phyloP scores from a whole-genome alignment of 2,888 invertebrate genomes.

The Steromphala cineraria region DNA sequence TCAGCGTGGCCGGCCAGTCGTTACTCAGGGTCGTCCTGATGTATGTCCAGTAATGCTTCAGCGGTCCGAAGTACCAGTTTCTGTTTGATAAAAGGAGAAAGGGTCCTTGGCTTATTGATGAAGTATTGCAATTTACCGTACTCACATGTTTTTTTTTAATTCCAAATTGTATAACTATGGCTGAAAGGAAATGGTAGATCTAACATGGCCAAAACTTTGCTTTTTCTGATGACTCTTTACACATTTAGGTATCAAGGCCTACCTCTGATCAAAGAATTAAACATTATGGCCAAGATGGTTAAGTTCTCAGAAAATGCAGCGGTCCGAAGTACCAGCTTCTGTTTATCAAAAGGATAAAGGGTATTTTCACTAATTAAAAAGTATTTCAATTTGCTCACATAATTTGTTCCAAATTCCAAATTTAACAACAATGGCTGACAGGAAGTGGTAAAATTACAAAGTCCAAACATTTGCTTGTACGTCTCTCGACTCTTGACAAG shows the following conservation, averaged over 20 bases:
- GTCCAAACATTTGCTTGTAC: no score
- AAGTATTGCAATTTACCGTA: no score
- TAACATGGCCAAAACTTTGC: no score
- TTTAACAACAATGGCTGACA: no score
- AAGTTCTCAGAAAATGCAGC: not conserved
- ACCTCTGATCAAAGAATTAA: not conserved
- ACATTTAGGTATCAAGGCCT: not conserved
- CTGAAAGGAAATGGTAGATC: no score
- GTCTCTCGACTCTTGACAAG: not conserved
- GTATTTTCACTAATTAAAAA: no score
- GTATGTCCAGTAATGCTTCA: constrained; percentile 86
- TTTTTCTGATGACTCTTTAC: not conserved
- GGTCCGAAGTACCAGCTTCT: constrained; percentile 91
- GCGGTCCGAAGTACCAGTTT: constrained; percentile 91
- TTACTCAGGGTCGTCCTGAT: constrained; percentile 78
- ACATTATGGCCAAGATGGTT: not conserved
- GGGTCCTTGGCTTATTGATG: no score
- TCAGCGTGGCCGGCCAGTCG: constrained; percentile 62
- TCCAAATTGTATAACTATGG: no score
- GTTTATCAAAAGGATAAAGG: not conserved
- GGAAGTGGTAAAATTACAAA: no score
- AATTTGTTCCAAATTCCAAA: no score
- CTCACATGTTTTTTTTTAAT: no score
- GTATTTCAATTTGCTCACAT: no score
- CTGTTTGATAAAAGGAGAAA: constrained; percentile 47